Evolutionary conservation across 2,797 vertebrate species (phyloP).

Genomic region (Myotis daubentonii): DNA sequence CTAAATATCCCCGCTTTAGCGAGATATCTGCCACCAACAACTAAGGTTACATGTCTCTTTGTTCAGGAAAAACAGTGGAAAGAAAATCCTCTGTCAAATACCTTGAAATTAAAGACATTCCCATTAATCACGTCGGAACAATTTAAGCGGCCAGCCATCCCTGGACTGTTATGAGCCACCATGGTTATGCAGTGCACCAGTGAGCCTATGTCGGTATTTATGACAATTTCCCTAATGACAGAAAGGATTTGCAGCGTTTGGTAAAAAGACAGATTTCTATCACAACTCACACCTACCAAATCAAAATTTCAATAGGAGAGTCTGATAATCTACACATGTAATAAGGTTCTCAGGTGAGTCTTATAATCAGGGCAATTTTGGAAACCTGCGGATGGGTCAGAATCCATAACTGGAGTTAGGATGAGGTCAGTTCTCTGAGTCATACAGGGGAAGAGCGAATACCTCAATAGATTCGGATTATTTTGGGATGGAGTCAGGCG

Average conservation of each 20-base stretch:
- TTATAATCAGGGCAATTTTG: not conserved
- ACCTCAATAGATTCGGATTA: not conserved
- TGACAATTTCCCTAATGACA: not conserved
- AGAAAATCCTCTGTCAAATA: slow-evolving; percentile 48
- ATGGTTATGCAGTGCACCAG: not conserved
- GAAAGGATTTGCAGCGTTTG: not conserved
- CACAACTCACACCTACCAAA: not conserved
- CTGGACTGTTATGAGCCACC: not conserved
- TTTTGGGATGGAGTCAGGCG: not conserved
- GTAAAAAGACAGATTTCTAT: not conserved
- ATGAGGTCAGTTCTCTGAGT: slow-evolving; percentile 4
- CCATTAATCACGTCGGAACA: not conserved
- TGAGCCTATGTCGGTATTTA: not conserved
- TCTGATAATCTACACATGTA: not conserved
- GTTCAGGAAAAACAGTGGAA: not conserved
- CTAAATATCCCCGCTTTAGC: not conserved
- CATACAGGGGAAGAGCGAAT: not conserved
- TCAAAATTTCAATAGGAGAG: not conserved
- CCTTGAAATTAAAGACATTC: slow-evolving; percentile 6
- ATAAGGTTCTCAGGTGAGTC: not conserved
- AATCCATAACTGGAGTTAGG: not conserved
- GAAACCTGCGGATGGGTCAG: not conserved
- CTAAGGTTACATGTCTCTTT: not conserved
- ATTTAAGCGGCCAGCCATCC: not conserved
- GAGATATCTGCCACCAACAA: not conserved